Evolutionary conservation across 2,113 vertebrate genomes (phyloP).

Genomic region (Phoxinus phoxinus): DNA sequence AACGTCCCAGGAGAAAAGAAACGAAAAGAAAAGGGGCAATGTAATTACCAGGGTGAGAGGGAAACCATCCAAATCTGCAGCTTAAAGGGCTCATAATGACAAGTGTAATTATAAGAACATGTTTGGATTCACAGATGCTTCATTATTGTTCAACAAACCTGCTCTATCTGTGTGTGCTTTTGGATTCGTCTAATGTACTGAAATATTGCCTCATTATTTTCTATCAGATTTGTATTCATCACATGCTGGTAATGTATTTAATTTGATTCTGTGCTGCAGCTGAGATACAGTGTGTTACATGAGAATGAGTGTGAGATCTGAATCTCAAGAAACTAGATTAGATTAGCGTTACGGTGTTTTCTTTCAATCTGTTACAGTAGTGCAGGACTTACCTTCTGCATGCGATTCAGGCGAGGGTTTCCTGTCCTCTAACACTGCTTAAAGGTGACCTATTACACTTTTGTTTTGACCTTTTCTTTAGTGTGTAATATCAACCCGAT

Average conservation of each 20-base stretch:
- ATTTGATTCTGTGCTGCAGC: background rate
- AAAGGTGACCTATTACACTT: too few relatives aligned
- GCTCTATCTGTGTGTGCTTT: background rate
- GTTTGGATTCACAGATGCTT: slow-evolving; percentile 2
- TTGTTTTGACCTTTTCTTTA: too few relatives aligned
- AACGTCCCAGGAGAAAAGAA: background rate
- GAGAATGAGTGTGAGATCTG: background rate
- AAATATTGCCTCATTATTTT: background rate
- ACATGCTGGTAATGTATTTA: background rate
- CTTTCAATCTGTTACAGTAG: background rate
- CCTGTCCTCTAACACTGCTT: background rate
- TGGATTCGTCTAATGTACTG: background rate
- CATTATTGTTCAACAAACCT: slow-evolving; percentile 9
- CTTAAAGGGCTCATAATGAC: background rate
- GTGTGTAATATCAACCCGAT: too few relatives aligned
- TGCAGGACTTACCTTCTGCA: background rate
- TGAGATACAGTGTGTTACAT: background rate
- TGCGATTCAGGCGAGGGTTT: background rate
- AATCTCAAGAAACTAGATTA: background rate
- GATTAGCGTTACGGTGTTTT: background rate
- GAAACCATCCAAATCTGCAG: background rate
- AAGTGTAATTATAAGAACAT: slow-evolving; percentile 7
- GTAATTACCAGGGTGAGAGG: background rate
- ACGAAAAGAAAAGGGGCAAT: slow-evolving; percentile 4
- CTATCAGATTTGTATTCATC: background rate